Evolutionary conservation across 2,113 vertebrate genomes (phyloP).

Genomic region (Gavialis gangeticus): DNA sequence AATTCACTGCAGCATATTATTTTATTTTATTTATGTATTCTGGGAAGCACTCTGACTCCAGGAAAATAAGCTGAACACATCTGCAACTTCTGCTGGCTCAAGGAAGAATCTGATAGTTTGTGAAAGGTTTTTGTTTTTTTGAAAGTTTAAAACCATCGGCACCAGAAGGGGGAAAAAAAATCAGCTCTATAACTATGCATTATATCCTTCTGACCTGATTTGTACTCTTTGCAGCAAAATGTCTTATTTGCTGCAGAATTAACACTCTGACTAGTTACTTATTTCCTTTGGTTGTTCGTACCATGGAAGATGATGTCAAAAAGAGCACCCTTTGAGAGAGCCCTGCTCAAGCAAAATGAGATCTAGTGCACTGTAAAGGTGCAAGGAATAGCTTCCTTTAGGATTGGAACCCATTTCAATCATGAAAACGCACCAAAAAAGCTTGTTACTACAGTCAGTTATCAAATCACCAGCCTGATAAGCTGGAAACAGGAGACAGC

Average conservation of each 20-base stretch:
- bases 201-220: not conserved
- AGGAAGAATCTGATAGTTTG: constrained; percentile 26
- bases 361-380: not conserved
- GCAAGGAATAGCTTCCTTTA: not conserved
- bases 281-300: not conserved
- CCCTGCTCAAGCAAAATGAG: not conserved
- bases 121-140: constrained; percentile 18
- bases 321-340: not conserved
- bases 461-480: rapidly evolving
- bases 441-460: not conserved
- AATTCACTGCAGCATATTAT: constrained; percentile 20
- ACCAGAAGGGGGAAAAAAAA: not conserved
- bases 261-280: not conserved
- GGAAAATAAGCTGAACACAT: constrained; percentile 44
- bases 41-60: constrained; percentile 39
- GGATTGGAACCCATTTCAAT: not conserved
- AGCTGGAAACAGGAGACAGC: not conserved
- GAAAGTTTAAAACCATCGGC: not conserved
- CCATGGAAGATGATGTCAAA: rapidly evolving
- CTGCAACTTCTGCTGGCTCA: constrained; percentile 28
- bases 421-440: not conserved
- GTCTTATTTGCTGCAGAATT: not conserved
- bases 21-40: constrained; percentile 38
- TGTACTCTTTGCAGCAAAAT: not conserved
- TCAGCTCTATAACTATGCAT: not conserved